phyloP scores from a whole-genome alignment of 2,113 vertebrate genomes.

The Seriola rivoliana region DNA sequence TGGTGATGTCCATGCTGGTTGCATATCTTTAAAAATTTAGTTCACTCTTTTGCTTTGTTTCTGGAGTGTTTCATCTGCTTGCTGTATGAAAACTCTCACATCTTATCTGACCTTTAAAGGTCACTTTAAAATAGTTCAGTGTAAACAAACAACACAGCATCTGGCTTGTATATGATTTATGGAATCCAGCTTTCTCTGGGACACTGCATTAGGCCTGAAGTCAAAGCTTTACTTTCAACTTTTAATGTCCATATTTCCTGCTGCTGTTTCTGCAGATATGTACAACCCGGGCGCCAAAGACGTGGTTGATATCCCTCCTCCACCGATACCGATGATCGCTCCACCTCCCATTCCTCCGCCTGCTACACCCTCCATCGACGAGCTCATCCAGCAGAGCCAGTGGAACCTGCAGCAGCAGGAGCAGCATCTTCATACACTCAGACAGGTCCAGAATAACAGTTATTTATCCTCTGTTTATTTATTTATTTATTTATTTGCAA shows the following conservation, averaged over 20 bases:
- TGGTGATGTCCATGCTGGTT: neutral
- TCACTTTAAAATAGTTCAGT: neutral
- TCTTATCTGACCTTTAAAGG: constrained; percentile 8
- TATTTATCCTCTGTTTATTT: neutral
- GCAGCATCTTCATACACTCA: constrained; percentile 93
- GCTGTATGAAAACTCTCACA: constrained; percentile 10
- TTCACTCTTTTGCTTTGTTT: constrained; percentile 24
- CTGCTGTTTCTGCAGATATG: constrained; percentile 82
- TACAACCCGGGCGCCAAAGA: constrained; percentile 92
- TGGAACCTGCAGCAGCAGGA: constrained; percentile 99
- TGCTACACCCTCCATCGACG: constrained; percentile 87
- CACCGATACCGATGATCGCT: constrained; percentile 80
- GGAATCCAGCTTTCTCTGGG: neutral
- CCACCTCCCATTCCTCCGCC: constrained; percentile 79
- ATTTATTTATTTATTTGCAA: neutral
- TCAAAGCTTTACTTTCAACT: neutral
- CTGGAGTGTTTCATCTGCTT: constrained; percentile 20
- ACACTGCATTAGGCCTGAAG: neutral
- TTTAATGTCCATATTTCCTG: neutral
- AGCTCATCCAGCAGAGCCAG: constrained; percentile 96
- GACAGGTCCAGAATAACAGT: constrained; percentile 88
- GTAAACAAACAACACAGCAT: neutral
- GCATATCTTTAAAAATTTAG: constrained; percentile 38
- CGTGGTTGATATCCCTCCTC: constrained; percentile 81
- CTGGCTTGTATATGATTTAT: neutral